These are phyloP conservation scores for Laothoe populi DNA, from an alignment of 2,888 invertebrate genomes.

Conservation along the genomic window DNA sequence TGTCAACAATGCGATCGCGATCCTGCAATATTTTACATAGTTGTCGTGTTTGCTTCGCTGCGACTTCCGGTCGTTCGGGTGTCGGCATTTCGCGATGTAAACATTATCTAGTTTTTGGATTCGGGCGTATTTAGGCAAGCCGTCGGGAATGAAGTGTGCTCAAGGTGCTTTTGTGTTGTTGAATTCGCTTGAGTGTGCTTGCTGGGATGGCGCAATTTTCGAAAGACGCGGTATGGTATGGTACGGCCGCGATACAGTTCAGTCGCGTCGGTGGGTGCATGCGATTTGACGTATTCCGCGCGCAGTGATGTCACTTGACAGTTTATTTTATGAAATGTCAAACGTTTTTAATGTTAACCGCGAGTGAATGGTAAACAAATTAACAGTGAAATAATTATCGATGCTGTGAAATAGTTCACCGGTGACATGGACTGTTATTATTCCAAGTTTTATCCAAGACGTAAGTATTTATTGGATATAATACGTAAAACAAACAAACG, in stretches of 20 bases:
- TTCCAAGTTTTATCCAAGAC: conserved; percentile 83
- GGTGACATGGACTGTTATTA: conserved; percentile 85
- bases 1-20: conserved; percentile 90
- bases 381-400: conserved; percentile 74
- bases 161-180: conserved; percentile 83
- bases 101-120: conserved; percentile 82
- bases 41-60: conserved; percentile 89
- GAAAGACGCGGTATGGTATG: conserved; percentile 85
- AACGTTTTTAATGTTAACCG: conserved; percentile 77
- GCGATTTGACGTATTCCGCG: conserved; percentile 85
- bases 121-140: conserved; percentile 72
- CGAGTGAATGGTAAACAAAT: conserved; percentile 82
- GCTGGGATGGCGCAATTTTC: conserved; percentile 86
- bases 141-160: conserved; percentile 82
- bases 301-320: conserved; percentile 83
- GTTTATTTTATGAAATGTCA: conserved; percentile 83
- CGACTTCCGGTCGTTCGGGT: conserved; percentile 84
- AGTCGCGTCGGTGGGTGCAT: conserved; percentile 85
- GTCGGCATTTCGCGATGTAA: conserved; percentile 84
- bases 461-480: conserved; percentile 77
- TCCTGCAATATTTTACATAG: conserved; percentile 92
- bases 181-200: conserved; percentile 83
- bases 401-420: conserved; percentile 70
- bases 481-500: conserved; percentile 74
- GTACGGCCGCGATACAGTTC: conserved; percentile 85